phyloP scores from a whole-genome alignment of 1,140 invertebrate species.

The Acromyrmex echinatior region DNA sequence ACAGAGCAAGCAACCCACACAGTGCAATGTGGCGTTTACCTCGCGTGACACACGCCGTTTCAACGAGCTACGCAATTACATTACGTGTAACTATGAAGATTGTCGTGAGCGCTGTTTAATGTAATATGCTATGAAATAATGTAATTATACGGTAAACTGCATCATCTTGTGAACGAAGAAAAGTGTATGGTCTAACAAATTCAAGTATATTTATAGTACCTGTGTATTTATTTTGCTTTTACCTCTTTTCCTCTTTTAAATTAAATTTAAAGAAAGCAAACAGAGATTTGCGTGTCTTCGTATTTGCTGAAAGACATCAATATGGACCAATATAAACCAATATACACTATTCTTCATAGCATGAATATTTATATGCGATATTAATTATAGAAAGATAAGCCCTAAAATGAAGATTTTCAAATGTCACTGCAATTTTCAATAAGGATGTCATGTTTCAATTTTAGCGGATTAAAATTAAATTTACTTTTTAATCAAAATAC shows the following conservation, averaged over 20 bases:
- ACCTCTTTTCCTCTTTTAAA: neutral
- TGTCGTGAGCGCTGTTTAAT: slow-evolving; percentile 53
- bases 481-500: neutral
- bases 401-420: neutral
- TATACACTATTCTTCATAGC: neutral
- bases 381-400: neutral
- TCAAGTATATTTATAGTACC: neutral
- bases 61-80: slow-evolving; percentile 59
- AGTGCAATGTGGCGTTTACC: slow-evolving; percentile 42
- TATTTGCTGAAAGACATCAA: neutral
- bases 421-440: neutral
- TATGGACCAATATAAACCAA: neutral
- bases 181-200: neutral
- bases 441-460: neutral
- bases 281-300: neutral
- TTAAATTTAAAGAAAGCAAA: neutral
- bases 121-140: slow-evolving; percentile 30
- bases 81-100: slow-evolving; percentile 50
- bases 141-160: slow-evolving; percentile 35
- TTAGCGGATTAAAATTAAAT: neutral
- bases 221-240: neutral
- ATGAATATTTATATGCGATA: slow-evolving; percentile 19
- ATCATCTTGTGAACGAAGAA: slow-evolving; percentile 24
- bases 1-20: slow-evolving; percentile 40
- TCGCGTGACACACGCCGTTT: slow-evolving; percentile 54